These are phyloP conservation scores for Frieseomelitta varia DNA, from an alignment of 1,140 invertebrate species.

Conservation along the genomic window DNA sequence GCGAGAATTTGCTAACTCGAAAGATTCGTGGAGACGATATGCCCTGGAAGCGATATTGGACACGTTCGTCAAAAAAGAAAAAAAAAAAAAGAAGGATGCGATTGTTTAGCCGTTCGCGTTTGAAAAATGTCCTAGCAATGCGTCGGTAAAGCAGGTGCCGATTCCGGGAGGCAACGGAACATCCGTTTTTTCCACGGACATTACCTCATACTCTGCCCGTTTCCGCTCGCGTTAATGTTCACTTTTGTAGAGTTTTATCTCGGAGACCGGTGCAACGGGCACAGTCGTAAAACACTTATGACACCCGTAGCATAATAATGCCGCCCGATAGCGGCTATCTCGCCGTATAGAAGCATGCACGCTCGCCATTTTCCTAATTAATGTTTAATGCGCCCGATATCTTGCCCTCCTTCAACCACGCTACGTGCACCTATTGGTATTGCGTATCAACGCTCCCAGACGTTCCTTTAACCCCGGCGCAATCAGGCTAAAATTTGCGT, in stretches of 20 bases:
- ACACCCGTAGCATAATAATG: constrained; percentile 73
- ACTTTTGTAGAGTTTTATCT: constrained; percentile 64
- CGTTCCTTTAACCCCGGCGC: not conserved
- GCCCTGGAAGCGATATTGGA: not conserved
- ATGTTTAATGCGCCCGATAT: constrained; percentile 69
- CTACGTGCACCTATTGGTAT: constrained; percentile 34
- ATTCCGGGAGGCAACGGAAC: constrained; percentile 44
- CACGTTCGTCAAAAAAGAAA: not conserved
- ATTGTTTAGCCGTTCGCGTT: not conserved
- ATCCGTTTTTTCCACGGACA: constrained; percentile 43
- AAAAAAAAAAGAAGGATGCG: too few relatives aligned
- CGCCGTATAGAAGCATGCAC: constrained; percentile 50
- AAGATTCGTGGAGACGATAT: not conserved
- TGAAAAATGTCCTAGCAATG: too few relatives aligned
- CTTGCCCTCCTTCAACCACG: constrained; percentile 57
- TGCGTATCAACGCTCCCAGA: constrained; percentile 20
- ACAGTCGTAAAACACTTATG: constrained; percentile 70
- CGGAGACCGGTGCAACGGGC: constrained; percentile 56
- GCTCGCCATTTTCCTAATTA: constrained; percentile 73
- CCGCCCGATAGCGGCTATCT: constrained; percentile 68
- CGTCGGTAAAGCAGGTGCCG: constrained; percentile 9
- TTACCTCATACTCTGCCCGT: constrained; percentile 61
- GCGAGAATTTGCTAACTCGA: not conserved
- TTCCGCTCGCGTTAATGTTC: constrained; percentile 59
- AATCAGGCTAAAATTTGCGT: constrained; percentile 28